phyloP scores from a whole-genome alignment of 1,140 invertebrate genomes.

The Drosophila triauraria region DNA sequence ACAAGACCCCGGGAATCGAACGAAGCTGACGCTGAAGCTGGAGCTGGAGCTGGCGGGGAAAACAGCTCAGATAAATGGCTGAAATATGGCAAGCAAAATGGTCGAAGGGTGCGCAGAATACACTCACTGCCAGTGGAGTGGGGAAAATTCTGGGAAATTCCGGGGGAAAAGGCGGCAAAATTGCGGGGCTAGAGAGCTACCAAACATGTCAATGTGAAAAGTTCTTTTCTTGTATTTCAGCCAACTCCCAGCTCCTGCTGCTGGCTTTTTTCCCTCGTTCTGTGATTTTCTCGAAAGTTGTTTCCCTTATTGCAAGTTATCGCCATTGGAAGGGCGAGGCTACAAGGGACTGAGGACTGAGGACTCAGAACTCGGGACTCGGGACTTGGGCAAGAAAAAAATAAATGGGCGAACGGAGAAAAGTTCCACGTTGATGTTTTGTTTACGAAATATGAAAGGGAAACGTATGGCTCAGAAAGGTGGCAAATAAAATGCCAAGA shows the following conservation, averaged over 20 bases:
- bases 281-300: slow-evolving; percentile 53
- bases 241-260: neutral
- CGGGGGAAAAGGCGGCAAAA: slow-evolving; percentile 12
- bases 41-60: neutral
- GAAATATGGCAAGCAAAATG: slow-evolving; percentile 75
- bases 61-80: slow-evolving; percentile 68
- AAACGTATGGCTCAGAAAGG: slow-evolving; percentile 59
- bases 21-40: slow-evolving; percentile 5
- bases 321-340: slow-evolving; percentile 13
- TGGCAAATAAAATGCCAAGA: slow-evolving; percentile 69
- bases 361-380: neutral
- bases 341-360: neutral
- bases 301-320: slow-evolving; percentile 54
- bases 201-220: slow-evolving; percentile 80
- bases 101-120: slow-evolving; percentile 68
- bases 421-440: slow-evolving; percentile 74
- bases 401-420: slow-evolving; percentile 3
- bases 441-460: slow-evolving; percentile 76
- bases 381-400: neutral
- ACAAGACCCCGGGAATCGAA: slow-evolving; percentile 44
- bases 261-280: slow-evolving; percentile 32
- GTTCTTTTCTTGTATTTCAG: slow-evolving; percentile 57
- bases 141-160: slow-evolving; percentile 16
- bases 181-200: slow-evolving; percentile 25
- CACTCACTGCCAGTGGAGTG: slow-evolving; percentile 31